Evolutionary conservation across 2,888 invertebrate genomes (phyloP).

Genomic region (Aspidiotus rigidus): DNA sequence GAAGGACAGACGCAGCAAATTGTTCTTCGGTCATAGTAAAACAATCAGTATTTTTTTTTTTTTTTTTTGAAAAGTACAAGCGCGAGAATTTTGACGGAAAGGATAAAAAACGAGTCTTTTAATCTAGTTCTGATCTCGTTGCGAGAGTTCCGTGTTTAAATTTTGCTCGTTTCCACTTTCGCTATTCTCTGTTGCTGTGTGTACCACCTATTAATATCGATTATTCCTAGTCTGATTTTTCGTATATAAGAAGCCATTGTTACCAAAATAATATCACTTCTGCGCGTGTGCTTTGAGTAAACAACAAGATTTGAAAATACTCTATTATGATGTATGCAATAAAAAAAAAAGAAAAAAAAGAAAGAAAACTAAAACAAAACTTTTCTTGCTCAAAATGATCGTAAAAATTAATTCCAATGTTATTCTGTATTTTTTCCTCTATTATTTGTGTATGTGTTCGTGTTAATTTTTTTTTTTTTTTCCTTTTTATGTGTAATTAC

Average conservation of each 20-base stretch:
- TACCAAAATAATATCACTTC: slow-evolving; percentile 19
- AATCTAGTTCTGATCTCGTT: background rate
- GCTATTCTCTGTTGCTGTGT: slow-evolving; percentile 2
- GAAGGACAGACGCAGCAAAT: too few relatives aligned
- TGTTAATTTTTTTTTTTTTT: slow-evolving; percentile 22
- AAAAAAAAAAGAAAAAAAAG: too few relatives aligned
- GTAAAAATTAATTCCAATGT: too few relatives aligned
- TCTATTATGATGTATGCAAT: too few relatives aligned
- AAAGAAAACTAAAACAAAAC: too few relatives aligned
- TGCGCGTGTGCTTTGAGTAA: background rate
- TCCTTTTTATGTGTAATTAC: too few relatives aligned
- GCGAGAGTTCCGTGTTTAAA: background rate
- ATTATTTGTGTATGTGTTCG: slow-evolving; percentile 15
- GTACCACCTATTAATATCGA: background rate
- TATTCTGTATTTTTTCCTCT: background rate
- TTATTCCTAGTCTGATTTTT: slow-evolving; percentile 9
- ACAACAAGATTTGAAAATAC: background rate
- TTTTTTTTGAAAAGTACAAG: too few relatives aligned
- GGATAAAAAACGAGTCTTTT: too few relatives aligned
- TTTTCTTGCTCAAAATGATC: slow-evolving; percentile 14
- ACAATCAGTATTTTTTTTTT: too few relatives aligned
- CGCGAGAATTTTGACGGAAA: too few relatives aligned
- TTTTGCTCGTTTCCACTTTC: background rate
- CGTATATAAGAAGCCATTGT: slow-evolving; percentile 12
- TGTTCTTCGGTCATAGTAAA: too few relatives aligned